Base-by-base conservation (phyloP, 2,113 vertebrate genomes). In the Platichthys flesus region DNA sequence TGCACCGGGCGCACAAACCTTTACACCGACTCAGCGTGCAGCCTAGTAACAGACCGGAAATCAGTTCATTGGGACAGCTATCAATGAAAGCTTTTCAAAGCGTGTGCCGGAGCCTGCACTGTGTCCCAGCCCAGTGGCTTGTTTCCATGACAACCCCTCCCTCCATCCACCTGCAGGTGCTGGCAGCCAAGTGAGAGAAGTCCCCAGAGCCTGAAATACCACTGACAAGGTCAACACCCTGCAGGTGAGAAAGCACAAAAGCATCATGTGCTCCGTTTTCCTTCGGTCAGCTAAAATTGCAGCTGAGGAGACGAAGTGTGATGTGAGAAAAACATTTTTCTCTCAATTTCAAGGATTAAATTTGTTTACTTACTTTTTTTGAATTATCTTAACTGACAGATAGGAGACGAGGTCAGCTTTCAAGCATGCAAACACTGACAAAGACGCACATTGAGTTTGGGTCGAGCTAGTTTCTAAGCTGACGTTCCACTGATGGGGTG, bases 81-180 rank as follows among this genome's bases (percentile, higher is more conserved):
- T 91, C 89, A 91, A 87, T 90, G 83, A 86, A 68, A 76, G 84
- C 83, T 81, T 85, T 89, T 92, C 76, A 89, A 84, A 91, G 84
- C 52, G 12, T 80, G 72, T 69, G 64, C 70, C 65, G 55, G 74
- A 86, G 86, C 79, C 74, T 70, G 77, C 78, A 51, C 87, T 42
- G 14, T 75, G 78, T 91, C 89, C 85, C 83, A 79, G 91, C 83
- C 84, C 63, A 42, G 83, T 71, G 82, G 85, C 80, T 68, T 90
- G 93, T 94, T 94, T 93, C 93, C 90, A 86, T 89, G 85, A 89
- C 92, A 94, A 93, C 93, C 77, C 65, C 77, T 73, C 67, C 76
- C 66, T 81, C 81, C 70, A 81, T 83, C 90, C 84, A 91, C 89
- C 86, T 92, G 86, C 73, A n/a, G 82, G 76, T 78, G 83, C 85